Evolutionary conservation across 1,140 invertebrate species (phyloP), one percentile per base, ranked within the genome.

Genomic region (Nephila pilipes): DNA sequence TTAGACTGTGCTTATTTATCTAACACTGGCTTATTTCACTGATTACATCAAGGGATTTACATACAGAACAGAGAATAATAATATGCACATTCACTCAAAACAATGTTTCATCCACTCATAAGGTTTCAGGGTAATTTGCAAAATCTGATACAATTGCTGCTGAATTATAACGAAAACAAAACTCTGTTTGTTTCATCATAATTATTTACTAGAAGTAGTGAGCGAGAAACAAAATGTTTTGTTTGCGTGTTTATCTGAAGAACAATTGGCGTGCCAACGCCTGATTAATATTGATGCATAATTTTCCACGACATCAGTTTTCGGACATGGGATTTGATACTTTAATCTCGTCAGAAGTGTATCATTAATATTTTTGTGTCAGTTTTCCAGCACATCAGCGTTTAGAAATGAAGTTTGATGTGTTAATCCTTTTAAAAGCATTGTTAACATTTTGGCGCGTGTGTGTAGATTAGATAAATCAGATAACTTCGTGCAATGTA

Each of bases 201-300:
- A 75, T 75, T 75, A 75, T 75, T 75, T 32, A 32, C 69, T 36
- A 18, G 25, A 29, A 32, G 14, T 75, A 29, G 69, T 46, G 46
- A 60, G 22, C 20, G 58, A 60, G 22, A 18, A 0, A 22, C 58
- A 60, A 60, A 60, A 36, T 75, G 18, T 20, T 32, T 32, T 36
- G 5, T 18, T 75, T 29, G 69, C 69, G 69, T 75, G 69, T 32
- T 75, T 32, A 46, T 16, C 29, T 36, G 14, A 29, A 3, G 18
- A 36, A 29, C 29, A 36, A 75, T 75, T 32, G 69, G 69, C 25
- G 29, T 75, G 69, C 32, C 32, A 46, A 18, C 16, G 69, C 14
- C 32, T 75, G 29, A 75, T 75, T 75, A 75, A 75, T 36, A 75
- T 36, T 75, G 69, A 75, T 29, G 29, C 16, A 75, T 25, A 75